Evolutionary conservation across 2,797 vertebrate genomes (phyloP), one percentile per base, ranked within the genome.

Genomic region (Sarcoramphus papa): DNA sequence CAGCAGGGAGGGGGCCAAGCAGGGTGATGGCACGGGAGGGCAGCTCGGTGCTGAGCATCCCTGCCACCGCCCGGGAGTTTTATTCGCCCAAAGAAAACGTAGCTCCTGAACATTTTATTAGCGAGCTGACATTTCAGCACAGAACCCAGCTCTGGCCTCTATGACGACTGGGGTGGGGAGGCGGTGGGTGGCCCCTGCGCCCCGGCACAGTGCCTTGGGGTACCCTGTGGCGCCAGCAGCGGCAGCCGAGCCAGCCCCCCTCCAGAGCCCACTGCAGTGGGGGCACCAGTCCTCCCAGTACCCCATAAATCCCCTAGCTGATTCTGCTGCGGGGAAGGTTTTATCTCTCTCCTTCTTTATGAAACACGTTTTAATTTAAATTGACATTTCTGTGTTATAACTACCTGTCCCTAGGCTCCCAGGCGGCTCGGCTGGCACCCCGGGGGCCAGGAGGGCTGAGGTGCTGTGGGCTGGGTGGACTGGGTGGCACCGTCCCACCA

Each of bases 351-450:
- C 19, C n/a, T 45, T 60, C 14, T 87, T 88, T 84, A 77, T 73
- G 74, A 91, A 94, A 64, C 17, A 24, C 5, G 1, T 43, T 97
- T 95, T 85, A 92, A 95, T 96, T 96, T 94, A 85, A 94, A 78
- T 67, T 75, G 92, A 60, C 56, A 70, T 89, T 97, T 96, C 79
- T 93, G 31, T 41, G 35, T 85, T 91, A 76, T 93, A 84, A 64
- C 59, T 74, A 51, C 75, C 73, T 59, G 35, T 86, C 40, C 51
- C 48, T 8, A 2, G 67, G 45, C n/a, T 92, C 35, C n/a, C 8
- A 5, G 10, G 48, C 9, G 8, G 60, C 69, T 65, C 4, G 0
- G 28, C 27, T 85, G 69, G 27, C 31, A 37, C 11, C 9, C 22
- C 0, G 0, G 18, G 41, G 20, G 23, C 43, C 1, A 1, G 24